Evolutionary conservation across 1,140 invertebrate genomes (phyloP).

Genomic region (Ceratosolen fusciceps): DNA sequence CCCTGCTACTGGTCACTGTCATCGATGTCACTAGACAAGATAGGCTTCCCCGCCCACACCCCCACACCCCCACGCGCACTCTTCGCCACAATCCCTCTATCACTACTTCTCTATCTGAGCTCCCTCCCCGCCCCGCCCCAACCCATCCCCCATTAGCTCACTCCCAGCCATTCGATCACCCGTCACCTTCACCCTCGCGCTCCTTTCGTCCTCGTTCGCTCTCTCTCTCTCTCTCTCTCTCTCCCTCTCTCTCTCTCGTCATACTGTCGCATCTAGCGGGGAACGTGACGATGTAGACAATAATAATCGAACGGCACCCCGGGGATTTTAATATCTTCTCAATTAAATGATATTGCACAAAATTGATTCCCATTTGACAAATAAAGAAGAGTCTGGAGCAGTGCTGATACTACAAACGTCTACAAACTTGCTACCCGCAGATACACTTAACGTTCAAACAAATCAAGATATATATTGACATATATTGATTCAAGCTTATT

Average conservation of each 20-base stretch:
- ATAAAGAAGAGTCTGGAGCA: slow-evolving; percentile 3
- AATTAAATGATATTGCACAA: slow-evolving; percentile 57
- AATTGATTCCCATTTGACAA: slow-evolving; percentile 53
- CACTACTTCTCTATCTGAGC: too few species aligned
- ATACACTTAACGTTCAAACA: slow-evolving; percentile 27
- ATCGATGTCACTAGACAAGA: not conserved
- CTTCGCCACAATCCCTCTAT: too few species aligned
- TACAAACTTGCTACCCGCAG: not conserved
- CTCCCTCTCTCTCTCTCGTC: slow-evolving; percentile 21
- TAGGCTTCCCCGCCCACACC: not conserved
- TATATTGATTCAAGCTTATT: slow-evolving; percentile 27
- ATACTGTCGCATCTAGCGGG: not conserved
- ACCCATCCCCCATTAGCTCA: not conserved
- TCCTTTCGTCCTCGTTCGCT: not conserved
- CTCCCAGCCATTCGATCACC: not conserved
- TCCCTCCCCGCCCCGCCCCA: not conserved
- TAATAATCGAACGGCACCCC: slow-evolving; percentile 46
- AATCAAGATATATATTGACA: slow-evolving; percentile 20
- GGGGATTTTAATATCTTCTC: slow-evolving; percentile 51
- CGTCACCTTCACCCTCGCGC: not conserved
- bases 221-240: slow-evolving; percentile 16
- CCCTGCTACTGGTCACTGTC: slow-evolving; percentile 18
- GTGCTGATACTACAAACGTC: not conserved
- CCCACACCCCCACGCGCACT: not conserved
- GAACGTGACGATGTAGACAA: slow-evolving; percentile 6